Conservation (phyloP, 2,797 vertebrate genomes). For the Luscinia luscinia region DNA sequence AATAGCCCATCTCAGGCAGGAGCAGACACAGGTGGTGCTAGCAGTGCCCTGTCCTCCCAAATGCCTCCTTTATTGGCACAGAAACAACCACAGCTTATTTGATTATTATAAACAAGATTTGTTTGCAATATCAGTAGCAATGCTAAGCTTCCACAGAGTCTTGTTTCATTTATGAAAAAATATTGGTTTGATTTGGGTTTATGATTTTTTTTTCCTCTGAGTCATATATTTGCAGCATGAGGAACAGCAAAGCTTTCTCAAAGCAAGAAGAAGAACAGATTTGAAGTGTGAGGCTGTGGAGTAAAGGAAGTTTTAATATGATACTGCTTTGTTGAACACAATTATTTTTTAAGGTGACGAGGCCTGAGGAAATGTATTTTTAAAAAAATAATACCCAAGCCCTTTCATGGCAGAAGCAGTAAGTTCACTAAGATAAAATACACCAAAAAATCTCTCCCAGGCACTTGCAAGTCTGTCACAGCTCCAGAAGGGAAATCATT, state of each 20-base stretch:
- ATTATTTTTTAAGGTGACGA: not conserved
- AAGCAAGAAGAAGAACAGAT: not conserved
- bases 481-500: not conserved
- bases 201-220: not conserved
- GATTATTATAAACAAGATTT: not conserved
- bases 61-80: not conserved
- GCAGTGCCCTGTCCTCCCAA: not conserved
- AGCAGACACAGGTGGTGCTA: not conserved
- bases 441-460: not conserved
- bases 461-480: not conserved
- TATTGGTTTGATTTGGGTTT: not conserved
- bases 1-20: not conserved
- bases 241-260: not conserved
- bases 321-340: not conserved
- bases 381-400: not conserved
- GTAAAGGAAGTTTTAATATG: not conserved
- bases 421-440: not conserved
- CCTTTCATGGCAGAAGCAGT: not conserved
- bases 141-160: not conserved
- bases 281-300: not conserved
- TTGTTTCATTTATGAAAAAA: constrained; percentile 14
- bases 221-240: not conserved
- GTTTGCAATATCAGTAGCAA: not conserved
- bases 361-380: not conserved
- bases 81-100: not conserved